Base-by-base conservation (phyloP, 2,888 invertebrate species). In the Volucella inanis region DNA sequence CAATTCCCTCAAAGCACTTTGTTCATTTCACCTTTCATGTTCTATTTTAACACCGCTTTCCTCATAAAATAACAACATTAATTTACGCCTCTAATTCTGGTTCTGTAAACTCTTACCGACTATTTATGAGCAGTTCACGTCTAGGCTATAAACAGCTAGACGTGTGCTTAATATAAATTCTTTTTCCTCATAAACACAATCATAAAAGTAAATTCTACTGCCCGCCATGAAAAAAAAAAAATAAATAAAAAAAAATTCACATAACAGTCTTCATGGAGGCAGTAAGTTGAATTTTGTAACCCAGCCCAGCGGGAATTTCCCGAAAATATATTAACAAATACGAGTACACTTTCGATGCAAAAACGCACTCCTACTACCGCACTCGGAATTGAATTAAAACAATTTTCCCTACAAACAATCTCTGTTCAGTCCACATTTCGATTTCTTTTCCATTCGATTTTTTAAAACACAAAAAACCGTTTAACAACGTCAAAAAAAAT, bases 301-400 rank as follows among this genome's bases (percentile, higher is more conserved):
- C 22, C 41, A 15, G 12, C 43, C 50, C 15, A 38, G 0, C 0
- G 31, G 41, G 2, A 14, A 55, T 50, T 14, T 8, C 41, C 54
- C 41, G 43, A 31, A 14, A 8, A 43, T 11, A 22, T 2, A 22
- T 3, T 22, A n/a, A 11, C 39, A 0, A 31, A 31, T 31, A 31
- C 31, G 0, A 31, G 31, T 31, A 6, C 0, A 14, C 39, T 14
- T 22, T 41, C 14, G 10, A 38, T 39, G 22, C 10, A 38, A 68
- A 43, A 62, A 67, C 39, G 10, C 43, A 38, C 57, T 57, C 62
- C 45, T 31, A 45, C 54, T 45, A 79, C 68, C 74, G 31, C 62
- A 80, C 74, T 80, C 64, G 62, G 74, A 74, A 83, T 78, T 68
- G 57, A 68, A 78, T 83, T 78, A 70, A 83, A 83, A 75, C 18